Conservation (phyloP, 2,888 invertebrate species). For the Lycophotia porphyrea region DNA sequence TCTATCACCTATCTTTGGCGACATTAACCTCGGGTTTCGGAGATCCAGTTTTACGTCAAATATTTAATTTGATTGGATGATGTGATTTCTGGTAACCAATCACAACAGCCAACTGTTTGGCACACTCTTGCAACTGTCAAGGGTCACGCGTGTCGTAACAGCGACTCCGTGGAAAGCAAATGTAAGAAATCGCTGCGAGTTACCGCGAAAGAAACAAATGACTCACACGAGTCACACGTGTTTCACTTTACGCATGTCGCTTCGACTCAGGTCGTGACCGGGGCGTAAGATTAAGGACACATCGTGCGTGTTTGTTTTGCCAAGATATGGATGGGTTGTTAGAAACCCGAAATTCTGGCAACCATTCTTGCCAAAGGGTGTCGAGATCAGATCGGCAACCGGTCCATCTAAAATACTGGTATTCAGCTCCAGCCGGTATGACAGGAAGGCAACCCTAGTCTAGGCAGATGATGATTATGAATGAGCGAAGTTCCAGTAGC, state of each 20-base stretch:
- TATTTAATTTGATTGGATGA: not conserved
- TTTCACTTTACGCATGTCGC: not conserved
- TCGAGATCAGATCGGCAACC: not conserved
- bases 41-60: not conserved
- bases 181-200: no score
- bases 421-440: not conserved
- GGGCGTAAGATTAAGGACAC: not conserved
- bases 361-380: not conserved
- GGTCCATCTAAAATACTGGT: not conserved
- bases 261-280: not conserved
- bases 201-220: no score
- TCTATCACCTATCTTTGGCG: not conserved
- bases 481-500: not conserved
- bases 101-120: no score
- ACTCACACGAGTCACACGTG: no score
- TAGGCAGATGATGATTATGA: not conserved
- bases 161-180: no score
- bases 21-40: conserved; percentile 3
- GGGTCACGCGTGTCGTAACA: no score
- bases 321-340: no score
- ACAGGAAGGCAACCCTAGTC: not conserved
- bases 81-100: not conserved
- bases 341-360: no score
- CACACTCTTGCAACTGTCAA: no score
- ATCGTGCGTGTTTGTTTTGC: not conserved